Evolutionary conservation across 2,113 vertebrate genomes (phyloP).

Genomic region (Mionectes macconnelli): DNA sequence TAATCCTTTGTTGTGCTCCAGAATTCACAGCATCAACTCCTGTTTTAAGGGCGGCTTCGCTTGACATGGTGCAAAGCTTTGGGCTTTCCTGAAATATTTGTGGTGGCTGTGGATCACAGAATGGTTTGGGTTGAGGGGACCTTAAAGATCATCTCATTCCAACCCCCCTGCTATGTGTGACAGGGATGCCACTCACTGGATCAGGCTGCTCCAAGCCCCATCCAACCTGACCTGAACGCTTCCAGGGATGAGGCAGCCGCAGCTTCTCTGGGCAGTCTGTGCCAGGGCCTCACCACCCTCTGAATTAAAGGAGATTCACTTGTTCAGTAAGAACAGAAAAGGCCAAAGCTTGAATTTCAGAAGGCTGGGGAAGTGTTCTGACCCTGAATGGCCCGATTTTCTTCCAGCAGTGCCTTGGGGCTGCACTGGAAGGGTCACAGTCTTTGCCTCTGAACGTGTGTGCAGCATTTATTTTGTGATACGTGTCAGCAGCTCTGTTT

Average conservation of each 20-base stretch:
- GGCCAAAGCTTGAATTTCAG: not conserved
- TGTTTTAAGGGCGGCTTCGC: slow-evolving; percentile 13
- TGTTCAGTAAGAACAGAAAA: not conserved
- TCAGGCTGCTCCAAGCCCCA: not conserved
- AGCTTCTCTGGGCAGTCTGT: not conserved
- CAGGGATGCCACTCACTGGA: not conserved
- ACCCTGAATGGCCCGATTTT: not conserved
- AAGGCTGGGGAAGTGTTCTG: not conserved
- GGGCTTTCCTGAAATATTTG: not conserved
- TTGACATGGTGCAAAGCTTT: slow-evolving; percentile 5
- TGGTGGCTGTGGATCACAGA: not conserved
- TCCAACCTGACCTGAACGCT: not conserved
- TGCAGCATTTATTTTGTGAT: not conserved
- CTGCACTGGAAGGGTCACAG: not conserved
- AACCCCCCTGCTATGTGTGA: not conserved
- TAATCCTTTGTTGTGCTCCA: slow-evolving; percentile 15
- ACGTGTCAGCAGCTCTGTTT: rapidly evolving
- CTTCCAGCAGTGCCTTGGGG: not conserved
- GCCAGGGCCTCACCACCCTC: not conserved
- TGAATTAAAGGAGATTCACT: not conserved
- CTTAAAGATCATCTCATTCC: not conserved
- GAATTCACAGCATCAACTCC: slow-evolving; percentile 26
- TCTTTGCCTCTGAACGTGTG: not conserved
- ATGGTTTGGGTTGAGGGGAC: not conserved
- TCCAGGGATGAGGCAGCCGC: not conserved